Percentiles rank a stretch among this genome's conserved stretches.
Evolutionary conservation across 2,888 invertebrate species (phyloP).

Genomic region (Stegana nigrithorax): DNA sequence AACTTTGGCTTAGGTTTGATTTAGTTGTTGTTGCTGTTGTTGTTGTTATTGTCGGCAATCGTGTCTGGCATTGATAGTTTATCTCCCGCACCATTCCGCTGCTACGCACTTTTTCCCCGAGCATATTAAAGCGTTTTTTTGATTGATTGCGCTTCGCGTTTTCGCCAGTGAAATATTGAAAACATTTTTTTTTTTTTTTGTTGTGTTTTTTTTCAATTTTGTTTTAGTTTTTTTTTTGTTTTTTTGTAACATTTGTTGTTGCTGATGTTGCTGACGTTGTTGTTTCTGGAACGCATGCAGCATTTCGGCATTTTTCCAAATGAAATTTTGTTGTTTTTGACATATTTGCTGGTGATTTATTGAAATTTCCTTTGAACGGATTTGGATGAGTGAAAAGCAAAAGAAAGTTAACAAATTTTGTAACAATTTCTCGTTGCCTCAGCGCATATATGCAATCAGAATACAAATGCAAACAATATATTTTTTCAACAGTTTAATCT

Average conservation of each 20-base stretch:
- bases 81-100: too few relatives aligned
- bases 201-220: constrained; percentile 1
- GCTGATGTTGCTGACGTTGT: background rate
- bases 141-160: background rate
- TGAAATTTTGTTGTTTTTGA: background rate
- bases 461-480: background rate
- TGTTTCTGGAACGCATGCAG: background rate
- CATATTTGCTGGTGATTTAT: constrained; percentile 1
- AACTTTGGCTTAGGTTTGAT: too few relatives aligned
- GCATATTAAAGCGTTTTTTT: too few relatives aligned
- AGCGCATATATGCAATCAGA: background rate
- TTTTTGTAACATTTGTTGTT: background rate
- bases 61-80: too few relatives aligned
- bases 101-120: too few relatives aligned
- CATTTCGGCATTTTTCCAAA: background rate
- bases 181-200: background rate
- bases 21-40: too few relatives aligned
- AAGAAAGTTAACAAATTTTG: too few relatives aligned
- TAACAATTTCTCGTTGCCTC: too few relatives aligned
- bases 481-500: background rate
- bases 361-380: background rate
- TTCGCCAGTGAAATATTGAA: too few relatives aligned
- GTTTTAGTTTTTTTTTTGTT: background rate
- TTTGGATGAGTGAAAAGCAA: too few relatives aligned
- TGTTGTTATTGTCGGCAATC: too few relatives aligned